These are phyloP conservation scores for Zeus faber DNA, from an alignment of 2,113 vertebrate genomes.

Conservation along the genomic window DNA sequence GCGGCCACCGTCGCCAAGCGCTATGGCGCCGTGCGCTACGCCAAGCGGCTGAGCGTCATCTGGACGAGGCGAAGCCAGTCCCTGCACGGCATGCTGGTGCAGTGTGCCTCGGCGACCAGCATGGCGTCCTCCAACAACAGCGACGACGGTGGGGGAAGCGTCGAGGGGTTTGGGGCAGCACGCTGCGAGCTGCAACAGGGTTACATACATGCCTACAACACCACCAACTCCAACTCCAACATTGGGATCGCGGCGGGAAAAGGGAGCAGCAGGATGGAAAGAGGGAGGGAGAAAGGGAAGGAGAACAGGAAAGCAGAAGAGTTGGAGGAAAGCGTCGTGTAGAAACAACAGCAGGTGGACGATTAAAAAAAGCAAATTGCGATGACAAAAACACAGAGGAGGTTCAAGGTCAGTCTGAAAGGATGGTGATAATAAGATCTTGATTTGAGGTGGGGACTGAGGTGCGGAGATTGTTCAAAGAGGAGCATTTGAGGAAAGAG, in stretches of 20 bases:
- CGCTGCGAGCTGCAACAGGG: conserved; percentile 54
- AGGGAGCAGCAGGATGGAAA: conserved; percentile 29
- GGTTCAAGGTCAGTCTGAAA: too few species aligned
- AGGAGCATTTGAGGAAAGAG: conserved; percentile 7
- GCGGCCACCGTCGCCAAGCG: conserved; percentile 55
- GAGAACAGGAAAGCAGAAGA: conserved; percentile 60
- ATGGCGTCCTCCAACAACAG: conserved; percentile 62
- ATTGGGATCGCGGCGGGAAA: conserved; percentile 25
- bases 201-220: conserved; percentile 72
- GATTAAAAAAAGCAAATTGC: neutral
- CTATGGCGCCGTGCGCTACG: conserved; percentile 73
- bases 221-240: conserved; percentile 75
- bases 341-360: conserved; percentile 24
- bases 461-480: neutral
- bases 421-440: conserved; percentile 1
- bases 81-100: conserved; percentile 83
- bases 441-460: neutral
- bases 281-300: conserved; percentile 41
- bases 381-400: too few species aligned
- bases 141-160: conserved; percentile 38
- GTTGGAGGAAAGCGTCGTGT: conserved; percentile 88
- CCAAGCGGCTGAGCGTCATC: conserved; percentile 85
- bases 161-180: conserved; percentile 11
- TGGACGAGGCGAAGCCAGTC: conserved; percentile 89
- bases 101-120: conserved; percentile 68